Base-by-base conservation (phyloP, 2,888 invertebrate species). In the Drosophila testacea region DNA sequence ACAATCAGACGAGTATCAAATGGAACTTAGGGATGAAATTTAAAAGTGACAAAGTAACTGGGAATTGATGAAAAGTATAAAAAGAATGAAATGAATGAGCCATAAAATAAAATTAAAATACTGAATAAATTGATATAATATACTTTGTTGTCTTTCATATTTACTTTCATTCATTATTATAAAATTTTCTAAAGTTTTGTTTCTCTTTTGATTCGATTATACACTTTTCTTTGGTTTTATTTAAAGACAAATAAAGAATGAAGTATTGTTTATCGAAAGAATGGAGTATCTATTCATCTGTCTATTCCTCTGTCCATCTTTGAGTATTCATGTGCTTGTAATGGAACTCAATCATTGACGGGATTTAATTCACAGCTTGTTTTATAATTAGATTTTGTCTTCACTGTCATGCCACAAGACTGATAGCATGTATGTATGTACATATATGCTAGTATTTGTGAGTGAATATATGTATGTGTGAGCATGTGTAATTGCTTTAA, bases 401-500 rank as follows among this genome's bases (percentile, higher is more conserved):
- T 16, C 50, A 22, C 42, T 51, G 60, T 60, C 71, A 55, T 72
- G 52, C 36, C 44, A 59, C 42, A 54, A 62, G 50, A 46, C 34
- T 28, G 36, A 59, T 42, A 41, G 56, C 46, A 13, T n/a, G 32
- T 27, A 2, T 28, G 28, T 27, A 11, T 42, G 38, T 28, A 27
- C 22, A 22, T 22, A 22, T 22, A 22, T 22, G 22, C 22, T 22
- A 3, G 22, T 22, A 22, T 13, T 32, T 27, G 27, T 10, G 41
- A 13, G 30, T 39, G 16, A 30, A 38, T 46, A n/a, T 16, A 22
- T 60, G 61, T 16, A 22, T 60, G 61, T 42, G 55, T 54, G 47
- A 38, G 56, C 47, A 9, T 68, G 67, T 78, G 44, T 84, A 82
- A 82, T 82, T 87, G 88, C 79, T 80, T 77, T 69, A 83, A 83